Evolutionary conservation across 2,113 vertebrate species (phyloP), one percentile per base, ranked within the genome.

Genomic region (Heliornis fulica): DNA sequence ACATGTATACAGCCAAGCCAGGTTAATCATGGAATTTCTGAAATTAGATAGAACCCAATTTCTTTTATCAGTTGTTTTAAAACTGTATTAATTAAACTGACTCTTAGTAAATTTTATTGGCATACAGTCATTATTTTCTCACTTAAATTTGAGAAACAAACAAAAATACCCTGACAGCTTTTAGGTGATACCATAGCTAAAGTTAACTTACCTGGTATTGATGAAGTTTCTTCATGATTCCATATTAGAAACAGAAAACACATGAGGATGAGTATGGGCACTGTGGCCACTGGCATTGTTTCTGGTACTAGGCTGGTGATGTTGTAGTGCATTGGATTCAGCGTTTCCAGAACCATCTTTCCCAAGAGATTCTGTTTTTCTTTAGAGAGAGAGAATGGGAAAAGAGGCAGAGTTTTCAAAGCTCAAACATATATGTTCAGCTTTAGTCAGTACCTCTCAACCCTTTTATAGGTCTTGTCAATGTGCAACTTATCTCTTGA

Each of bases 131-230:
- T 50, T 54, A 77, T 34, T 57, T 72, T 54, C 20, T 32, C 23
- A 32, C 57, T 85, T 65, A 56, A 14, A 50, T 48, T 61, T 43
- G 29, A 94, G 43, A 72, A 79, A 61, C 10, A 29, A 45, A 31
- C 25, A 48, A 13, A 32, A 43, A 38, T 13, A 9, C 38, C 51
- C 15, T n/a, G 26, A 38, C 26, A 72, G 34, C 4, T 74, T 85
- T 45, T 31, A 36, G 9, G 36, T 20, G 13, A 21, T 74, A 19
- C 13, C 29, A 2, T 3, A 48, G 20, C 15, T 60, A 1, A 32
- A 76, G n/a, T 69, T 22, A 50, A 72, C 88, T 98, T 97, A 99
- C 99, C 99, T 97, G 99, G 99, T 89, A 99, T 95, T 12, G 97
- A 96, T 18, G 98, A 97, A 9, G 90, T 96, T 38, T 97, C 97